Evolutionary conservation across 2,888 invertebrate species (phyloP).

Genomic region (Agrochola litura): DNA sequence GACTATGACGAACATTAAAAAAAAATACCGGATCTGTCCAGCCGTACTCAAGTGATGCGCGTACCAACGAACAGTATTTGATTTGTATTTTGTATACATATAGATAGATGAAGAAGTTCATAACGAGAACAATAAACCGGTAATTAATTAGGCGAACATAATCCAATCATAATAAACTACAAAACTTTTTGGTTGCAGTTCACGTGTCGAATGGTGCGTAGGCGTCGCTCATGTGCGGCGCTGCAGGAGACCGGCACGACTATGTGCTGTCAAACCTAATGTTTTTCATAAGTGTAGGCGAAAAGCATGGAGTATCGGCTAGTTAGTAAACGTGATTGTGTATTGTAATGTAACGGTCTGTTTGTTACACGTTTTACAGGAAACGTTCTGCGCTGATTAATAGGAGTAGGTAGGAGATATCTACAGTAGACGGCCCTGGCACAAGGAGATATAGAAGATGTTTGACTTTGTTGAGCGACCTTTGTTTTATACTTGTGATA

Average conservation of each 20-base stretch:
- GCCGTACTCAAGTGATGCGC: neutral
- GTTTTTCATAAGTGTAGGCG: conserved; percentile 49
- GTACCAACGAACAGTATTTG: neutral
- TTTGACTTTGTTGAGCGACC: neutral
- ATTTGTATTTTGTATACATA: neutral
- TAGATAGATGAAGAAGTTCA: neutral
- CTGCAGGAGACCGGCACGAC: conserved; percentile 52
- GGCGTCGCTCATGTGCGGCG: conserved; percentile 53
- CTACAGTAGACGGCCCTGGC: neutral
- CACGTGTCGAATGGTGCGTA: conserved; percentile 62
- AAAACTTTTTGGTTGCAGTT: conserved; percentile 48
- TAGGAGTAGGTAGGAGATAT: neutral
- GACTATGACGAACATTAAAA: too few species aligned
- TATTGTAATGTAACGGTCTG: conserved; percentile 24
- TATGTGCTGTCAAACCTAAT: conserved; percentile 30
- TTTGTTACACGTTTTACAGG: conserved; percentile 40
- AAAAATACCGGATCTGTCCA: too few species aligned
- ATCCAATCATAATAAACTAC: conserved; percentile 31
- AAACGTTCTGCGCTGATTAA: neutral
- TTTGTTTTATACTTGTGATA: neutral
- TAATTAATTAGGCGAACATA: neutral
- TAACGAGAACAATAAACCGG: neutral
- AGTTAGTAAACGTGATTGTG: conserved; percentile 46
- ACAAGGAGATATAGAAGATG: neutral
- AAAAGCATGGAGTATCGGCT: conserved; percentile 23